phyloP scores from a whole-genome alignment of 2,797 vertebrate genomes.

The Aplochiton taeniatus region DNA sequence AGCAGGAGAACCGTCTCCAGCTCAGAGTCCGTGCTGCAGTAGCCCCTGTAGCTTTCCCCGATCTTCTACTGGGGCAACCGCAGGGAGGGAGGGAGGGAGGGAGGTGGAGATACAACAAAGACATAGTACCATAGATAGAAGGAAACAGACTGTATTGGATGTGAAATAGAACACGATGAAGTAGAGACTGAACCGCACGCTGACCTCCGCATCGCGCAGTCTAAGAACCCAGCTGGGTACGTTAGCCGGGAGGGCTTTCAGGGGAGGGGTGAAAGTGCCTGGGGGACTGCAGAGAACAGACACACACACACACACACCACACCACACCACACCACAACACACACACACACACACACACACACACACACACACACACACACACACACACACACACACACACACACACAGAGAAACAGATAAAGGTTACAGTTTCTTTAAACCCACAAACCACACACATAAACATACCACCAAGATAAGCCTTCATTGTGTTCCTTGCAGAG shows the following conservation, averaged over 20 bases:
- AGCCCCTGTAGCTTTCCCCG: conserved; percentile 84
- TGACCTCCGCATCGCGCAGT: conserved; percentile 81
- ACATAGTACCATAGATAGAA: background rate
- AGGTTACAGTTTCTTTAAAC: background rate
- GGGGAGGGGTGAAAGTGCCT: conserved; percentile 65
- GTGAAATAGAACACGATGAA: background rate
- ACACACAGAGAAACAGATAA: too few species aligned
- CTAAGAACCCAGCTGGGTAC: conserved; percentile 77
- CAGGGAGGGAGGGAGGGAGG: background rate
- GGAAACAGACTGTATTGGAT: background rate
- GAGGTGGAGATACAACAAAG: too few species aligned
- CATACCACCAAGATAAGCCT: too few species aligned
- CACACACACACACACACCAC: background rate
- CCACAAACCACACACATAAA: too few species aligned
- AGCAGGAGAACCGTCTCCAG: conserved; percentile 78
- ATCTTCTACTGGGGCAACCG: conserved; percentile 75
- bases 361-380: background rate
- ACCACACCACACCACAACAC: background rate
- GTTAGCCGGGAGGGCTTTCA: conserved; percentile 72
- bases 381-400: background rate
- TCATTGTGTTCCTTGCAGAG: too few species aligned
- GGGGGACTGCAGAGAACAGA: conserved; percentile 21
- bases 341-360: background rate
- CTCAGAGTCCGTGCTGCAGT: conserved; percentile 81
- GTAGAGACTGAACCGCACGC: conserved; percentile 14